A percentile compares a stretch with the other conserved stretches of the same genome.
phyloP scores from a whole-genome alignment of 2,888 invertebrate genomes.

The Altica lythri region DNA sequence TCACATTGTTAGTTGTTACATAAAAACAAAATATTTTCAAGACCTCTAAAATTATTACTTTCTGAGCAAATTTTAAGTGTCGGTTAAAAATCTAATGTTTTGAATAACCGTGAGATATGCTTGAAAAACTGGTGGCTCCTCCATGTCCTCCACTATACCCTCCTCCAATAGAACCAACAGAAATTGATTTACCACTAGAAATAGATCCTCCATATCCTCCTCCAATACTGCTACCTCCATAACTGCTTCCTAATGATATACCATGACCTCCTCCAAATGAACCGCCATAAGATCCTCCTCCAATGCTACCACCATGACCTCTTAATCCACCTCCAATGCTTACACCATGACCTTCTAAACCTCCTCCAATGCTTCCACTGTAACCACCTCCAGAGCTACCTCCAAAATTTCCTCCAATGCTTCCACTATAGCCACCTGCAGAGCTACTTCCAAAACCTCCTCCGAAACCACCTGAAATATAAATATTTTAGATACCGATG shows the following conservation, averaged over 20 bases:
- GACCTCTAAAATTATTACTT: not conserved
- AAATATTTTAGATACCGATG: too few relatives aligned
- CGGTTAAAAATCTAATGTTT: constrained; percentile 32
- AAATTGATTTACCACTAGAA: constrained; percentile 29
- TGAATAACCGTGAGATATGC: constrained; percentile 39
- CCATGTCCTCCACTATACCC: constrained; percentile 38
- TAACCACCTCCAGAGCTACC: constrained; percentile 26
- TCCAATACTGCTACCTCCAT: constrained; percentile 27
- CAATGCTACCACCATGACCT: too few relatives aligned
- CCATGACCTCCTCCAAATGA: constrained; percentile 22
- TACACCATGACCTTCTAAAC: constrained; percentile 11
- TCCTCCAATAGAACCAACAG: too few relatives aligned
- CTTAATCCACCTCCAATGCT: too few relatives aligned
- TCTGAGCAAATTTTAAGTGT: too few relatives aligned
- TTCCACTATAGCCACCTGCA: constrained; percentile 33
- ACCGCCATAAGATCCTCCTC: too few relatives aligned
- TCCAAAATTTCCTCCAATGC: constrained; percentile 28
- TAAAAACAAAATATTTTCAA: constrained; percentile 8
- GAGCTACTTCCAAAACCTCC: constrained; percentile 32
- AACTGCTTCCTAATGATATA: too few relatives aligned
- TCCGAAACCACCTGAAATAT: too few relatives aligned
- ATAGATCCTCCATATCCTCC: constrained; percentile 27
- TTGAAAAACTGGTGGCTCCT: constrained; percentile 43
- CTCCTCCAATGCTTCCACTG: constrained; percentile 24
- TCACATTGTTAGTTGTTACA: too few relatives aligned